Evolutionary conservation across 2,797 vertebrate genomes (phyloP).

Genomic region (Kryptolebias ocellatus): DNA sequence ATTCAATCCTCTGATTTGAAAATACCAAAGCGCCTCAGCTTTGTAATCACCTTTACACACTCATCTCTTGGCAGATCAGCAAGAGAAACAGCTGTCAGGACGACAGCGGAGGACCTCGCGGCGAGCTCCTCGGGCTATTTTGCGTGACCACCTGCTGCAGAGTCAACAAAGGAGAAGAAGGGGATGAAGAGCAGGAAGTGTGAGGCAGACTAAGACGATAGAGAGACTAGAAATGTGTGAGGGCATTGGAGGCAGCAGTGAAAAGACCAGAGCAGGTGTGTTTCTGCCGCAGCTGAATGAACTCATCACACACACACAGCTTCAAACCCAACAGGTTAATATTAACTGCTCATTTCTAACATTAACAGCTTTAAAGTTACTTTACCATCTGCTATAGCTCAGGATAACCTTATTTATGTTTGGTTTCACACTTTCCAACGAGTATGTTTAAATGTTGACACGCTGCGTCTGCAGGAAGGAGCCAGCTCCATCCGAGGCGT

Average conservation of each 20-base stretch:
- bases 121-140: constrained; percentile 49
- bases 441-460: neutral
- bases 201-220: neutral
- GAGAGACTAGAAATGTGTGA: constrained; percentile 17
- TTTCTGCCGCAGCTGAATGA: constrained; percentile 59
- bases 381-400: too few species aligned
- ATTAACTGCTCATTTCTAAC: constrained; percentile 1
- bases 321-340: constrained; percentile 47
- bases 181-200: neutral
- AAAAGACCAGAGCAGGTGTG: constrained; percentile 43
- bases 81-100: constrained; percentile 60
- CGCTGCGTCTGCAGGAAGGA: neutral
- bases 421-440: too few species aligned
- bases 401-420: too few species aligned
- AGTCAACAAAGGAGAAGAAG: neutral
- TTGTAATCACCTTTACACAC: constrained; percentile 43
- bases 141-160: constrained; percentile 54
- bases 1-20: constrained; percentile 43
- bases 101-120: constrained; percentile 53
- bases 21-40: constrained; percentile 39
- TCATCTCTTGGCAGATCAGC: constrained; percentile 43
- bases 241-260: constrained; percentile 20
- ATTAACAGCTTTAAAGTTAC: constrained; percentile 14
- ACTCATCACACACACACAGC: constrained; percentile 34
- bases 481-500: constrained; percentile 10